Evolutionary conservation across 2,113 vertebrate genomes (phyloP).

Genomic region (Pachypanchax playfairii): DNA sequence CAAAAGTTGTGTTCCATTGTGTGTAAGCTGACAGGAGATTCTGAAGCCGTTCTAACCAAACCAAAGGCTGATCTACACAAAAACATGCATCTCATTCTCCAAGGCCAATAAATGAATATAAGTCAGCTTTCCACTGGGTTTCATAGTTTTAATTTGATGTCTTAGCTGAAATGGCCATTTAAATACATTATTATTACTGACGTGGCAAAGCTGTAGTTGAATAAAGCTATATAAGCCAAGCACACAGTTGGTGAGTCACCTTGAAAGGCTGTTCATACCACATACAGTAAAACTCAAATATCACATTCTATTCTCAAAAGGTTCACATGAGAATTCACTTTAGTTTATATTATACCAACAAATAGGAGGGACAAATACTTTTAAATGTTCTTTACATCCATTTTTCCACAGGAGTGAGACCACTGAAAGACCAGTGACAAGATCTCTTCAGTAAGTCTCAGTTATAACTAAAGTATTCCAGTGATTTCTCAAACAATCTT

Average conservation of each 20-base stretch:
- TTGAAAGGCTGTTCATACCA: constrained; percentile 16
- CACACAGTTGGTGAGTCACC: constrained; percentile 39
- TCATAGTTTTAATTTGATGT: constrained; percentile 42
- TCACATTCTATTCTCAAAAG: background rate
- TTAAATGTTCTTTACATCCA: background rate
- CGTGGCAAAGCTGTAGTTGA: constrained; percentile 23
- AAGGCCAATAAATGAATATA: constrained; percentile 28
- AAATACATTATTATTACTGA: constrained; percentile 43
- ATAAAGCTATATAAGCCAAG: constrained; percentile 42
- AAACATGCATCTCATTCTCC: constrained; percentile 27
- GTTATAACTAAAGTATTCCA: too few relatives aligned
- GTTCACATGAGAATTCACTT: background rate
- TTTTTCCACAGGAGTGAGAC: too few relatives aligned
- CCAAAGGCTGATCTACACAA: constrained; percentile 13
- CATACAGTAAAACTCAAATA: constrained; percentile 5
- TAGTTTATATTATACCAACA: background rate
- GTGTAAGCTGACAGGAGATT: constrained; percentile 7
- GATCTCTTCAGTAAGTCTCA: too few relatives aligned
- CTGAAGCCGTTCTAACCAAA: constrained; percentile 6
- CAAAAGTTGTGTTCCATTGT: background rate
- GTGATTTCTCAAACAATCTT: too few relatives aligned
- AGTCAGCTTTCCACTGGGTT: constrained; percentile 35
- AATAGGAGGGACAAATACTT: too few relatives aligned
- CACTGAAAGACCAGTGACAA: too few relatives aligned
- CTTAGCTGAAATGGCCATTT: constrained; percentile 43